Evolutionary conservation across 2,888 invertebrate species (phyloP).

Genomic region (Yponomeuta evonymella): DNA sequence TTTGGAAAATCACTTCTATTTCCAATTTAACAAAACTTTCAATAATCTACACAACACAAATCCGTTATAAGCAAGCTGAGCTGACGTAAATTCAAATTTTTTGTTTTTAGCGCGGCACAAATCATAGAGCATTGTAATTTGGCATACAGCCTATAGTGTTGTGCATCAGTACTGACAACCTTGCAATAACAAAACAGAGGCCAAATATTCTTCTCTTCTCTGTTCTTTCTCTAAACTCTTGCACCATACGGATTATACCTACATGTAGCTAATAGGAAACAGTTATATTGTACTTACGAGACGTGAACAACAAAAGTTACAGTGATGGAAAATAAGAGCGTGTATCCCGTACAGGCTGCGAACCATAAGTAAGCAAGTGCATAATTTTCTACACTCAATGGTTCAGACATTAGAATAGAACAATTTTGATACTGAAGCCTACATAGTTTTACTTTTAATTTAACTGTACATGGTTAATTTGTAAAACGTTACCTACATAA

Average conservation of each 20-base stretch:
- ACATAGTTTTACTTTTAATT: conserved; percentile 29
- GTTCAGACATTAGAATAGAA: conserved; percentile 16
- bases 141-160: neutral
- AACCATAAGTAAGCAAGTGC: conserved; percentile 47
- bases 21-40: neutral
- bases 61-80: neutral
- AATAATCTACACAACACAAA: neutral
- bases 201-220: too few relatives aligned
- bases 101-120: neutral
- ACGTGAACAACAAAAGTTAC: conserved; percentile 45
- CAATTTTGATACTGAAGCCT: conserved; percentile 19
- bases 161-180: neutral
- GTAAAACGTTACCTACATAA: neutral
- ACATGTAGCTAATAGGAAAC: too few relatives aligned
- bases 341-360: conserved; percentile 45
- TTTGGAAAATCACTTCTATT: neutral
- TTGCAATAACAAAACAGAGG: neutral
- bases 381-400: conserved; percentile 40
- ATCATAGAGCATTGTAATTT: neutral
- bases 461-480: conserved; percentile 5
- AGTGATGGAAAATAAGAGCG: conserved; percentile 44
- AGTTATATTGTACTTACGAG: conserved; percentile 39
- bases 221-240: too few relatives aligned
- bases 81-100: conserved; percentile 1
- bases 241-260: too few relatives aligned